Conservation (phyloP, 2,797 vertebrate species). For the Rhabdophis nuchalis region DNA sequence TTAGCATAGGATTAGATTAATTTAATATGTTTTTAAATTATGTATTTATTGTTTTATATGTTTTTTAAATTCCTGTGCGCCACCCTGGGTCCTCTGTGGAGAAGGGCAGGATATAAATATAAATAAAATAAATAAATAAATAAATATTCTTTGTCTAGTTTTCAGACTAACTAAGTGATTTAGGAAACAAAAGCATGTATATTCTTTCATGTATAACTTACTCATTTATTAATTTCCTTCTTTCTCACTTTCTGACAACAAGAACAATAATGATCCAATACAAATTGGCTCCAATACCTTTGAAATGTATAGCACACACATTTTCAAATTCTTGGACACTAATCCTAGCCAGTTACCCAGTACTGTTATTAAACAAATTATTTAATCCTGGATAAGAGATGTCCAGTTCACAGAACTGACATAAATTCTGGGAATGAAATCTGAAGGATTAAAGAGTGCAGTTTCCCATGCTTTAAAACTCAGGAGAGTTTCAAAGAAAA, state of each 20-base stretch:
- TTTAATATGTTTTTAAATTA: too few relatives aligned
- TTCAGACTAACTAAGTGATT: background rate
- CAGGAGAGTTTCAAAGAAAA: slow-evolving; percentile 54
- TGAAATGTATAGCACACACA: slow-evolving; percentile 29
- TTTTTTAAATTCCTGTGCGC: too few relatives aligned
- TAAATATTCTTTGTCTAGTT: background rate
- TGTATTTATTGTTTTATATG: too few relatives aligned
- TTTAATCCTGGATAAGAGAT: slow-evolving; percentile 70
- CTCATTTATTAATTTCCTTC: background rate
- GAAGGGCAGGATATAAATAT: too few relatives aligned
- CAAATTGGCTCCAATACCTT: background rate
- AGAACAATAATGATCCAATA: background rate
- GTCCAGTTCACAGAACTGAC: slow-evolving; percentile 61
- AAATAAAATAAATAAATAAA: too few relatives aligned
- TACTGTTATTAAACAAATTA: slow-evolving; percentile 79
- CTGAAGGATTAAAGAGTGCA: slow-evolving; percentile 63
- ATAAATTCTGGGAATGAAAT: slow-evolving; percentile 59
- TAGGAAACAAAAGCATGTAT: background rate
- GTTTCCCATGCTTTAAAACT: slow-evolving; percentile 58
- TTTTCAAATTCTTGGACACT: slow-evolving; percentile 31
- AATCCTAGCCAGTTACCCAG: slow-evolving; percentile 63
- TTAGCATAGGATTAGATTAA: too few relatives aligned
- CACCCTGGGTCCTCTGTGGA: too few relatives aligned
- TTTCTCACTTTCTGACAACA: background rate
- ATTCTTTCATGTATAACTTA: background rate